Base-by-base conservation (phyloP, 2,797 vertebrate species). In the Microcaecilia unicolor region DNA sequence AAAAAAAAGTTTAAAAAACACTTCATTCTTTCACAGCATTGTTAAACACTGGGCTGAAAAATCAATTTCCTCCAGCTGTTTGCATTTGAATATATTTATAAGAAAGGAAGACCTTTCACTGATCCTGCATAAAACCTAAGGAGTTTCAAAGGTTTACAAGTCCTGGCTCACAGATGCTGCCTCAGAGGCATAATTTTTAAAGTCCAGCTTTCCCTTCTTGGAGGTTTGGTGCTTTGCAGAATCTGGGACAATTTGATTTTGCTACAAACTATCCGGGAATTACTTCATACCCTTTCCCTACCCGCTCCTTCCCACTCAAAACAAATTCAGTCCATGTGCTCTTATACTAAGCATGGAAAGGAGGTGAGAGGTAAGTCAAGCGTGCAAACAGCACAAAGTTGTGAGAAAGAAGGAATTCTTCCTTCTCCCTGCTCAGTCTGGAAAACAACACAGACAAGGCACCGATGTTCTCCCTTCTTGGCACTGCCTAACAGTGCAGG, bases 51-150 rank as follows among this genome's bases (percentile, higher is more conserved):
- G 21, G n/a, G 9, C 18, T 35, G 7, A 14, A 35, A 35, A 35
- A n/a, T 17, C 18, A 18, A n/a, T 11, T 25, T 24, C 20, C 2
- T 10, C 8, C 32, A 32, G 25, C 9, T 4, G 5, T 3, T 16
- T 7, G 15, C 8, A 9, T 13, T 34, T 9, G 23, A 16, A 28
- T 14, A 10, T 4, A 17, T 22, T 14, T 18, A 11, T 8, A 6
- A 13, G 10, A 12, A 36, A 13, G 42, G 6, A 48, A 44, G 8
- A 22, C 4, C 37, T 29, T 43, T 53, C 40, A 21, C 41, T 14
- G 51, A 13, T 5, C 12, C 28, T 18, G 13, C 4, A 8, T 10
- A 8, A 11, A 18, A 7, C n/a, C 21, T 10, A 6, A 18, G 16
- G 9, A 6, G 6, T 12, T 10, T 22, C 15, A 10, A n/a, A 8